Evolutionary conservation across 2,888 invertebrate species (phyloP), one percentile per base, ranked within the genome.

Genomic region (Penaeus monodon): DNA sequence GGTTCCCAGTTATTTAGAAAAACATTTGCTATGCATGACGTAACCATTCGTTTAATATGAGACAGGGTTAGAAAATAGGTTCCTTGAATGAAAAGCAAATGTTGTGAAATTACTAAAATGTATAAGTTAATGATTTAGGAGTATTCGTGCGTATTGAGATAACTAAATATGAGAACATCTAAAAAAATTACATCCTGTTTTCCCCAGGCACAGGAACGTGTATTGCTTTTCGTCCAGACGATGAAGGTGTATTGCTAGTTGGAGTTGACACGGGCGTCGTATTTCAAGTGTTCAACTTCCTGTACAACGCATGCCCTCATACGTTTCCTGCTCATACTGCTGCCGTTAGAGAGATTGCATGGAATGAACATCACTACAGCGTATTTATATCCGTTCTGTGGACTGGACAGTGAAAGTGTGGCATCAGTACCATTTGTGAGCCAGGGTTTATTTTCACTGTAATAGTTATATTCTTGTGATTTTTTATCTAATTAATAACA

Each of bases 221-320:
- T 91, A 94, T 98, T 91, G 96, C 96, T 90, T 97, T 98, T 93
- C 97, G 98, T 93, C 97, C 97, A 0, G 94, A 94, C 76, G 95
- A 96, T 91, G 93, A 94, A 0, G 95, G 96, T 88, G 94, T 97
- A 90, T 98, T 97, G 93, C 93, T 98, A 91, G 96, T 98, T 76
- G 98, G 98, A 79, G 97, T 98, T 0, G 98, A 98, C 92, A 97
- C 97, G 91, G 98, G 98, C 27, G 94, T 95, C 49, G 96, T 98
- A 90, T 97, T 97, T 93, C 97, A 97, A n/a, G 90, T 98, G 98
- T 92, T 98, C 97, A 89, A 96, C 96, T 92, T 92, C 91, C 91
- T 93, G 63, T 91, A 92, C 90, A 91, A 92, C 17, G 92, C 92
- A 90, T 91, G 92, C 85, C 64, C 84, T 89, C 70, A 38, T 84